Evolutionary conservation across 2,888 invertebrate species (phyloP).

Genomic region (Nephrotoma guestfalica): DNA sequence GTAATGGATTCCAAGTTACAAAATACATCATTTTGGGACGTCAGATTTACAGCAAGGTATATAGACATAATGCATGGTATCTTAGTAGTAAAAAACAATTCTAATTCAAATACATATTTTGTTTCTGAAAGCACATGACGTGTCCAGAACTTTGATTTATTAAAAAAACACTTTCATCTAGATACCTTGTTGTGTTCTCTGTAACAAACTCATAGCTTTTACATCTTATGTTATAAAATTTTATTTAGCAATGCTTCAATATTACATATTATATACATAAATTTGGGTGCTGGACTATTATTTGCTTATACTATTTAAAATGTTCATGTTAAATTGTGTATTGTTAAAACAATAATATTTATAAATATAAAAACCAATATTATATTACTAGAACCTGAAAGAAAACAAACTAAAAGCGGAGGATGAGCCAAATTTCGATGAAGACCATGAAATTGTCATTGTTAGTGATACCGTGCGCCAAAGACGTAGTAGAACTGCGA

Average conservation of each 20-base stretch:
- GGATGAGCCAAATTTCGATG: conserved; percentile 2
- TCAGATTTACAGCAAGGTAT: neutral
- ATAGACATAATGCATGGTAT: neutral
- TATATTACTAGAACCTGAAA: neutral
- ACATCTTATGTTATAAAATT: no score
- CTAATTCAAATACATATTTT: no score
- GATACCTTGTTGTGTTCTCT: no score
- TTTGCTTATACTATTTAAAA: neutral
- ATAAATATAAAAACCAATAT: neutral
- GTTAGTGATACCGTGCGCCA: conserved; percentile 49
- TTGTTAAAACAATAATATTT: neutral
- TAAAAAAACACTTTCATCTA: no score
- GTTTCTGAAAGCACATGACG: no score
- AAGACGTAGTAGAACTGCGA: conserved; percentile 29
- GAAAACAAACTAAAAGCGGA: neutral
- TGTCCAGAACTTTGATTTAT: no score
- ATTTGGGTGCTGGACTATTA: neutral
- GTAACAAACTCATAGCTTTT: no score
- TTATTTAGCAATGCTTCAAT: neutral
- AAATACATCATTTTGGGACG: no score
- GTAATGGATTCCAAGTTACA: no score
- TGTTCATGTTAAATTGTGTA: neutral
- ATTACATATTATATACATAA: neutral
- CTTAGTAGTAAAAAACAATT: no score
- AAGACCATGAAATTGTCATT: conserved; percentile 42